Base-by-base conservation (phyloP, 2,797 vertebrate species). In the Garrulus glandarius region DNA sequence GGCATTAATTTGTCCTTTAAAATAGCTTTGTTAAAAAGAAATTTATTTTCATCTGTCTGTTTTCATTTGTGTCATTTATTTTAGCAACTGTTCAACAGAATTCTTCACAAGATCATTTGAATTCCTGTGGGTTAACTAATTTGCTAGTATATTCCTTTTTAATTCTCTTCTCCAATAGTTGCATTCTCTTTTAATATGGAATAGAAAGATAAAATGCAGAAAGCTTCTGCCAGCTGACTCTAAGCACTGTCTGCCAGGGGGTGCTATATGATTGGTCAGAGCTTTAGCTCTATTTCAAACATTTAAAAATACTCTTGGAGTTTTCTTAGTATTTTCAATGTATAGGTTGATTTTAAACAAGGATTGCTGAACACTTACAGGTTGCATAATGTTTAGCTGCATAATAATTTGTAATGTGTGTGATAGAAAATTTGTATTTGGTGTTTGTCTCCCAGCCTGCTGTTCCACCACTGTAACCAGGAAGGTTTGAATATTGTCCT, bases 231-330 rank as follows among this genome's bases (percentile, higher is more conserved):
- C 57, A 46, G 49, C 69, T 74, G 63, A 86, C 60, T 93, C 3
- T 50, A 49, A 86, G 67, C 78, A 78, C n/a, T 91, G 76, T 84
- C 96, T 97, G 96, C 94, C 94, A 96, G 96, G 95, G 95, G 95
- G 93, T 96, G 97, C 97, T 97, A 9, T 95, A 27, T 84, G 92
- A 93, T 92, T 95, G 70, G 46, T 37, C 79, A 91, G 69, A 91
- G 18, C 43, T 90, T 5, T 5, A 3, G 21, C 36, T 84, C 32
- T 70, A 1, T 57, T 87, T 52, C 23, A 37, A 59, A 83, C 59
- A 46, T 88, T 47, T 71, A 10, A 41, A 87, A 75, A 55, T 64
- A 49, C 34, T 74, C 20, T 20, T 47, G 34, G 29, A 7, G 10
- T 72, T 91, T 77, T 74, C 43, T 39, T 69, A 59, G 56, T 76